Conservation (phyloP, 53 echinoderm and acorn worm genomes). For the Pentamera pediparva region DNA sequence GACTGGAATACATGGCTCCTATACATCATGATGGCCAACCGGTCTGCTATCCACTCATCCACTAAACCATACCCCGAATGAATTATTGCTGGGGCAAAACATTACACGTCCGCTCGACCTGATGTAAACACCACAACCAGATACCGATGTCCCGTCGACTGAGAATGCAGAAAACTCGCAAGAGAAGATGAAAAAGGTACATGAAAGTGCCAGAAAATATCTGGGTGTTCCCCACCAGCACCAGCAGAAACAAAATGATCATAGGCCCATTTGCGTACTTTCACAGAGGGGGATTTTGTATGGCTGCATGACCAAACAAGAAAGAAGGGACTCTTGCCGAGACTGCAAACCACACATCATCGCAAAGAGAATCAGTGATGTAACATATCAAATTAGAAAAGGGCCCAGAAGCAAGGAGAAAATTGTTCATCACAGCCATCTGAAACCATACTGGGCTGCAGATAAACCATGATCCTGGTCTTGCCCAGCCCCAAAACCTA, state of each 20-base stretch:
- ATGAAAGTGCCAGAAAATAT: not conserved
- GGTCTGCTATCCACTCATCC: conserved; percentile 26
- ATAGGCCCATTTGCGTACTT: not conserved
- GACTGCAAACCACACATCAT: not conserved
- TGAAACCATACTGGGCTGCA: conserved; percentile 21
- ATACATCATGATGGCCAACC: conserved; percentile 32
- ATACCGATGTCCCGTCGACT: no score
- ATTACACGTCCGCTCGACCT: conserved; percentile 31
- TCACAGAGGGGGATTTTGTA: not conserved
- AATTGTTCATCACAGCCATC: conserved; percentile 15
- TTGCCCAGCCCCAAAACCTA: no score
- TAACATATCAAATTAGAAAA: not conserved
- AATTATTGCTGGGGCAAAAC: conserved; percentile 32
- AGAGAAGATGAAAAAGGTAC: not conserved
- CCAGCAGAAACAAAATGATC: not conserved
- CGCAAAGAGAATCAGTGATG: not conserved
- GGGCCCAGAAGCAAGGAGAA: not conserved
- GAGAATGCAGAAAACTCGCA: not conserved
- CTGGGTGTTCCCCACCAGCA: no score
- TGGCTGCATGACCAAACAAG: not conserved
- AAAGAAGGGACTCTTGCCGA: conserved; percentile 1
- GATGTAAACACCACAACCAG: no score
- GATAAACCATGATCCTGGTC: not conserved
- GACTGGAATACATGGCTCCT: conserved; percentile 22
- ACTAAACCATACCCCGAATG: conserved; percentile 26